phyloP scores from a whole-genome alignment of 2,113 vertebrate species.

The Bombycilla garrulus region DNA sequence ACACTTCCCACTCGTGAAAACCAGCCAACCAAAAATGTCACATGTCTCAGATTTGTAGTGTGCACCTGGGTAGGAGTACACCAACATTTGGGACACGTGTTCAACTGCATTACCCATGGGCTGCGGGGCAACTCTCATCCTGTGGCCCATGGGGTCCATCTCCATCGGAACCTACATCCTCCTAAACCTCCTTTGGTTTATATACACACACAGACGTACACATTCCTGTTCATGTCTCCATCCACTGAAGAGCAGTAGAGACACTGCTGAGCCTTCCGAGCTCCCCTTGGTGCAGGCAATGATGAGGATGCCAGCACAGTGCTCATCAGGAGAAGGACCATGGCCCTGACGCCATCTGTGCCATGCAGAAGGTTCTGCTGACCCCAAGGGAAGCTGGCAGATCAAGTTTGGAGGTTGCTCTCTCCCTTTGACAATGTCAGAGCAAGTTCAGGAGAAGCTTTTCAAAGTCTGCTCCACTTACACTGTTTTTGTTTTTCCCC shows the following conservation, averaged over 20 bases:
- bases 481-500: neutral
- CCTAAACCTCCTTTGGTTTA: neutral
- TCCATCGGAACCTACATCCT: neutral
- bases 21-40: neutral
- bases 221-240: neutral
- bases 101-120: neutral
- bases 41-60: neutral
- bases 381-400: neutral
- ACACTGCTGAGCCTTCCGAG: neutral
- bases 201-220: rapidly evolving
- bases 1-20: neutral
- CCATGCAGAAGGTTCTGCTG: neutral
- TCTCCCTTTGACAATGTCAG: neutral
- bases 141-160: neutral
- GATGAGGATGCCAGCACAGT: neutral
- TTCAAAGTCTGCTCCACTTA: neutral
- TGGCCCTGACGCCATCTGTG: neutral
- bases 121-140: neutral
- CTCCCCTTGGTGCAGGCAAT: neutral
- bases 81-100: neutral
- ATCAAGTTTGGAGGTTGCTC: neutral
- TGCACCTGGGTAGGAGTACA: neutral
- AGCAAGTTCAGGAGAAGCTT: neutral
- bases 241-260: neutral
- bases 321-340: neutral